These are phyloP conservation scores for Drepana arcuata DNA, from an alignment of 1,140 invertebrate species.

Conservation along the genomic window DNA sequence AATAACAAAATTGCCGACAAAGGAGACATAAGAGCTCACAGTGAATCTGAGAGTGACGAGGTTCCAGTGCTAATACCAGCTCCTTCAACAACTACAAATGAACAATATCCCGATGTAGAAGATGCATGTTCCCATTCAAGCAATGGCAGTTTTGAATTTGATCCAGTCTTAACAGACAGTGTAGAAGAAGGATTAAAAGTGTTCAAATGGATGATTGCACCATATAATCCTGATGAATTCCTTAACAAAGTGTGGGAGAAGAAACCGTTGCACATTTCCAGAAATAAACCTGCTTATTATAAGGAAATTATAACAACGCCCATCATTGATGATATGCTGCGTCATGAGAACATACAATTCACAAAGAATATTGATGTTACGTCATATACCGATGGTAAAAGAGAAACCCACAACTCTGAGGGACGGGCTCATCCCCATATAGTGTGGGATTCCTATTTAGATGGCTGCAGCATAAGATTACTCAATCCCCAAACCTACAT, in stretches of 20 bases:
- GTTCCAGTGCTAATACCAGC: constrained; percentile 25
- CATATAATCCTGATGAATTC: constrained; percentile 76
- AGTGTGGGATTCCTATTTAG: constrained; percentile 93
- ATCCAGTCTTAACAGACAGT: constrained; percentile 72
- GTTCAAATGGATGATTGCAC: constrained; percentile 82
- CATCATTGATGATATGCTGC: constrained; percentile 84
- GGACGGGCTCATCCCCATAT: constrained; percentile 82
- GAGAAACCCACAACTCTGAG: constrained; percentile 90
- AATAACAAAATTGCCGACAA: constrained; percentile 10
- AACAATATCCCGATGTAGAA: constrained; percentile 10
- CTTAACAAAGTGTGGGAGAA: constrained; percentile 85
- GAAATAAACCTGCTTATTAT: constrained; percentile 79
- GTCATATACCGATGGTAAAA: constrained; percentile 82
- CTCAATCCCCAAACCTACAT: constrained; percentile 94
- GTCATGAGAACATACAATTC: constrained; percentile 83
- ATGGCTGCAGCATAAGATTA: constrained; percentile 92
- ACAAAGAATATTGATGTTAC: constrained; percentile 94
- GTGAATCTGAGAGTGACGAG: constrained; percentile 30
- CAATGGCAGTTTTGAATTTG: constrained; percentile 35
- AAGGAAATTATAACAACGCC: constrained; percentile 81
- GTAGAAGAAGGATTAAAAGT: constrained; percentile 73
- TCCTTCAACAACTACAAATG: constrained; percentile 1
- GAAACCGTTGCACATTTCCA: constrained; percentile 81
- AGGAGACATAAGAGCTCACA: constrained; percentile 1
- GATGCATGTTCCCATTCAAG: constrained; percentile 24